phyloP scores from a whole-genome alignment of 2,888 invertebrate species.

The Tenthredo scrophulariae region DNA sequence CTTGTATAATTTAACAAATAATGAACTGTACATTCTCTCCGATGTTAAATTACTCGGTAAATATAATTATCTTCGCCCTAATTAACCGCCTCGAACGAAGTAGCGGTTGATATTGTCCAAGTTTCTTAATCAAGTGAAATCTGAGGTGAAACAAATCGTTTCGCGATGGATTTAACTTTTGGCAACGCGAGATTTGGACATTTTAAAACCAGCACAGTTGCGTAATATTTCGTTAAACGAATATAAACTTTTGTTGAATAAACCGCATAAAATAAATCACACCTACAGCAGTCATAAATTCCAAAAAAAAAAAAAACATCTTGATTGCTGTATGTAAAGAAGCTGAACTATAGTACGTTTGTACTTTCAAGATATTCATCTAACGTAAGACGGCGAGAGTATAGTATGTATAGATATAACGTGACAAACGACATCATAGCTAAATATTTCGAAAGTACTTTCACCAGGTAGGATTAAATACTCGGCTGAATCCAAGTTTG shows the following conservation, averaged over 20 bases:
- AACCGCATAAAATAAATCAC: background rate
- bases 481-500: background rate
- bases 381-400: background rate
- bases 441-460: constrained; percentile 47
- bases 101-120: background rate
- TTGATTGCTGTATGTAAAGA: background rate
- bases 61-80: constrained; percentile 14
- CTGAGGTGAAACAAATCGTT: constrained; percentile 41
- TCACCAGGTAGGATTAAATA: constrained; percentile 1
- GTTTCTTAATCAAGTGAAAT: constrained; percentile 40
- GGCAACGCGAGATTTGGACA: constrained; percentile 13
- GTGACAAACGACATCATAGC: constrained; percentile 23
- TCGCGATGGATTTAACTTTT: background rate
- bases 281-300: background rate
- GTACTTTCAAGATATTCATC: background rate
- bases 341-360: background rate
- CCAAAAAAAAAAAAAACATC: background rate
- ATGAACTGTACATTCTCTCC: background rate
- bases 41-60: constrained; percentile 15
- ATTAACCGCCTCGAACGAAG: constrained; percentile 7
- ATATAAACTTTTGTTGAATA: background rate
- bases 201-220: background rate
- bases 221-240: background rate
- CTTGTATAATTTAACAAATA: background rate
- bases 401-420: background rate